Evolutionary conservation across 2,888 invertebrate genomes (phyloP).

Genomic region (Drosophila buzzatii): DNA sequence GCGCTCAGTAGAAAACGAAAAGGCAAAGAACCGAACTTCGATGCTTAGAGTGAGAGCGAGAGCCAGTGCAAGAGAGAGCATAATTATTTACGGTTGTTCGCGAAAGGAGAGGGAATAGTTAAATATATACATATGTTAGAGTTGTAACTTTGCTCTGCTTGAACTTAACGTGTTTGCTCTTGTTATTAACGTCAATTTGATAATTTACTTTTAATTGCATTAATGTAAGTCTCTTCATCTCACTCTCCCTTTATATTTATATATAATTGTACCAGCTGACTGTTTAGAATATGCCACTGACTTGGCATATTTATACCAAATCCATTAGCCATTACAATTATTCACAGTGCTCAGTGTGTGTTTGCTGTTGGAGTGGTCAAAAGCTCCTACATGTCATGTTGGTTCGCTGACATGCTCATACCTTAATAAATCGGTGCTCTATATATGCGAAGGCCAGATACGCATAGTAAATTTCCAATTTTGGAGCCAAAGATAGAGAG

Average conservation of each 20-base stretch:
- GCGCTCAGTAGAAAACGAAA: too few relatives aligned
- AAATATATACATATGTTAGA: too few relatives aligned
- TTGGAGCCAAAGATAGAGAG: background rate
- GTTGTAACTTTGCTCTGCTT: too few relatives aligned
- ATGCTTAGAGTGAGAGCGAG: too few relatives aligned
- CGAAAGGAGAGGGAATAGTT: too few relatives aligned
- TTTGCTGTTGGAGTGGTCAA: conserved; percentile 4
- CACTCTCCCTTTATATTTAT: background rate
- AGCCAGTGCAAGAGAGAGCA: too few relatives aligned
- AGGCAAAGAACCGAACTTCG: too few relatives aligned
- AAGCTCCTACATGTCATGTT: conserved; percentile 10
- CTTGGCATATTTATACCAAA: conserved; percentile 49
- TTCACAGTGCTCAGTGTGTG: conserved; percentile 14
- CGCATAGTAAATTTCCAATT: conserved; percentile 28
- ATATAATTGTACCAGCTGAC: background rate
- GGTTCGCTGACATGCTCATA: conserved; percentile 10
- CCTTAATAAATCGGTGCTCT: conserved; percentile 47
- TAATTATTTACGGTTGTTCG: too few relatives aligned
- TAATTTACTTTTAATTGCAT: too few relatives aligned
- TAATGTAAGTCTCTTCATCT: background rate
- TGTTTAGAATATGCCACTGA: conserved; percentile 7
- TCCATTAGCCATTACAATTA: conserved; percentile 58
- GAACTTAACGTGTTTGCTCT: background rate
- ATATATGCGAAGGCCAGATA: conserved; percentile 15
- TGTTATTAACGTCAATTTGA: background rate